Percentiles rank a stretch among this genome's conserved stretches.
These are phyloP conservation scores for Tholera decimalis DNA, from an alignment of 2,888 invertebrate species.

Conservation along the genomic window DNA sequence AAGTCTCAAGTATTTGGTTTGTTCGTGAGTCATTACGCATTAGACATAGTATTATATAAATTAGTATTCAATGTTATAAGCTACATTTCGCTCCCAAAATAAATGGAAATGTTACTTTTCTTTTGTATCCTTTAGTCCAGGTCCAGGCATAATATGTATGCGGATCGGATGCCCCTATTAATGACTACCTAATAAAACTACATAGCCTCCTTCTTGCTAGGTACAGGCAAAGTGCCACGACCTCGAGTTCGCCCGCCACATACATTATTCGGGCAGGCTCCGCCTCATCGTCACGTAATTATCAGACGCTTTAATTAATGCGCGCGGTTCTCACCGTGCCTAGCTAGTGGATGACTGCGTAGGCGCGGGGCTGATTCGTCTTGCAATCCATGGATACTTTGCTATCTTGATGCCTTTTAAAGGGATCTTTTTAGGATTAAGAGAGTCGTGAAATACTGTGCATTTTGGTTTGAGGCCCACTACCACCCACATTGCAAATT, in stretches of 20 bases:
- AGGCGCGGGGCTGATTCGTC: constrained; percentile 14
- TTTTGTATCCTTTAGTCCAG: too few species aligned
- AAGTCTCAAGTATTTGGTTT: neutral
- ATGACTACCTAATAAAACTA: constrained; percentile 1
- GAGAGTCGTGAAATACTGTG: neutral
- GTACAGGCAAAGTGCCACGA: constrained; percentile 8
- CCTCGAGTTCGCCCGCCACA: constrained; percentile 51
- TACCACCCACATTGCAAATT: too few species aligned
- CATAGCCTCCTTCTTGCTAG: neutral
- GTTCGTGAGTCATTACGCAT: neutral
- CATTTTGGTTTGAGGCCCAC: neutral
- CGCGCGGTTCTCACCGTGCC: constrained; percentile 35
- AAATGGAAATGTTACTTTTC: too few species aligned
- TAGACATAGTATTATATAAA: neutral
- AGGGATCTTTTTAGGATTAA: neutral
- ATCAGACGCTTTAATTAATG: constrained; percentile 57
- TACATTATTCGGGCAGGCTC: constrained; percentile 52
- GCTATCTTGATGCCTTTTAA: constrained; percentile 22
- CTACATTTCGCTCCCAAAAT: too few species aligned
- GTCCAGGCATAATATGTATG: neutral
- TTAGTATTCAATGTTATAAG: neutral
- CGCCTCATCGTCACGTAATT: constrained; percentile 52
- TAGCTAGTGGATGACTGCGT: too few species aligned
- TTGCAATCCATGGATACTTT: constrained; percentile 5
- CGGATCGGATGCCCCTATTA: neutral